Base-by-base conservation (phyloP, 2,888 invertebrate species). In the Erebia aethiops region DNA sequence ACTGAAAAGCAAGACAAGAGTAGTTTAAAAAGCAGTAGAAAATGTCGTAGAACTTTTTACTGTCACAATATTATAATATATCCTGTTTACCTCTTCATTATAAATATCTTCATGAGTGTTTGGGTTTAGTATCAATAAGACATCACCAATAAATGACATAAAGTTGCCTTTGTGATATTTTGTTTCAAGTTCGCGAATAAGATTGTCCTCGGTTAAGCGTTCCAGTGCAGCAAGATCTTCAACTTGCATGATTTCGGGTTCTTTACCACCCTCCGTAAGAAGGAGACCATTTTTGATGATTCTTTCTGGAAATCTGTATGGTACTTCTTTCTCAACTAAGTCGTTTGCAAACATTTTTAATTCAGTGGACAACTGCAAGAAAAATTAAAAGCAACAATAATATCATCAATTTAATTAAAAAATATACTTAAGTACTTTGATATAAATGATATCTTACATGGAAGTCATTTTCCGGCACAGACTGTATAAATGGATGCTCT, bases 211-310 rank as follows among this genome's bases (percentile, higher is more conserved):
- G n/a, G 95, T 95, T 5, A 97, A 90, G 71, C 93, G 90, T 74
- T 97, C 96, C 62, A 98, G 86, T 4, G 96, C 96, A 0, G 97
- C 97, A 74, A 98, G 91, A 90, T 98, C 98, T 90, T 98, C 98
- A 1, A 96, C 95, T 81, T 95, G 95, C 96, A 98, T 96, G 1
- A 94, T 94, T 81, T 97, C 96, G 9, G 95, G 94, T 71, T 94
- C 94, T 26, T 89, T 87, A 80, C 95, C 86, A 74, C 94, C 89
- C 86, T 95, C 88, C 71, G 86, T 88, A 78, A 92, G 90, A 69
- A 94, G 76, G 70, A 92, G 80, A 69, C 92, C 91, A 73, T 94
- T 87, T 80, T 88, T 90, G 1, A 94, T 92, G 71, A 94, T 86
- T 77, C 94, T 85, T 85, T 95, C 91, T 65, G 92, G 88, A 76